Percentiles rank a stretch among this genome's conserved stretches.
phyloP scores from a whole-genome alignment of 2,113 vertebrate genomes.

The Paraplagusia blochii region DNA sequence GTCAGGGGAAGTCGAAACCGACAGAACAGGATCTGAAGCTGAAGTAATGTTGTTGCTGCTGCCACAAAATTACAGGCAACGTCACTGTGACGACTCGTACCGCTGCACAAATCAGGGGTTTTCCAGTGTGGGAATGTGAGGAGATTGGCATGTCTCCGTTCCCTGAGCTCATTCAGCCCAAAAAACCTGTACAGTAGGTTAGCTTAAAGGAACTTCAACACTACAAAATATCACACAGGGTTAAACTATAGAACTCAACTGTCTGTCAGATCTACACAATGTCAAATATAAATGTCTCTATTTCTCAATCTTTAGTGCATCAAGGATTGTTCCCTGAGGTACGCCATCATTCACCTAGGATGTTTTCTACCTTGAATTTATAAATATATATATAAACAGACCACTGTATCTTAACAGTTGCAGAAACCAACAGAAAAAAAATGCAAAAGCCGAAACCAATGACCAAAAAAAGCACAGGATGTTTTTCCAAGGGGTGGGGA shows the following conservation, averaged over 20 bases:
- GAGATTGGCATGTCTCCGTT: slow-evolving; percentile 28
- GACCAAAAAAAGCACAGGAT: slow-evolving; percentile 30
- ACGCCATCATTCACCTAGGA: no score
- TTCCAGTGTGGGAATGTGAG: slow-evolving; percentile 41
- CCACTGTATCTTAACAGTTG: no score
- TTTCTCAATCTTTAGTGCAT: no score
- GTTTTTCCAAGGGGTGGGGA: slow-evolving; percentile 13
- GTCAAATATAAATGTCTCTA: no score
- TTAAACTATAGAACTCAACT: no score
- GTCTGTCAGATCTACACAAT: no score
- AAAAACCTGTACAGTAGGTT: not conserved
- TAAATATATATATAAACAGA: no score
- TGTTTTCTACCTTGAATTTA: no score
- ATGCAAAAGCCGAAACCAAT: slow-evolving; percentile 14
- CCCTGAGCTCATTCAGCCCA: slow-evolving; percentile 26
- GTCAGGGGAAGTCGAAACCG: slow-evolving; percentile 34
- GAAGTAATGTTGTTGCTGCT: slow-evolving; percentile 36
- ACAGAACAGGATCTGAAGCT: slow-evolving; percentile 44
- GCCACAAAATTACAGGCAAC: slow-evolving; percentile 47
- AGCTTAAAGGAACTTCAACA: no score
- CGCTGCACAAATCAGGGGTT: slow-evolving; percentile 31
- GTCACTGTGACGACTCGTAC: slow-evolving; percentile 29
- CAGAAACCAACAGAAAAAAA: slow-evolving; percentile 1
- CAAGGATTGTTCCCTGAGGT: no score
- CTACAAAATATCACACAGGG: no score